Percentiles rank a stretch among this genome's conserved stretches.
Conservation (phyloP, 2,888 invertebrate genomes). For the Epirrita christyi region DNA sequence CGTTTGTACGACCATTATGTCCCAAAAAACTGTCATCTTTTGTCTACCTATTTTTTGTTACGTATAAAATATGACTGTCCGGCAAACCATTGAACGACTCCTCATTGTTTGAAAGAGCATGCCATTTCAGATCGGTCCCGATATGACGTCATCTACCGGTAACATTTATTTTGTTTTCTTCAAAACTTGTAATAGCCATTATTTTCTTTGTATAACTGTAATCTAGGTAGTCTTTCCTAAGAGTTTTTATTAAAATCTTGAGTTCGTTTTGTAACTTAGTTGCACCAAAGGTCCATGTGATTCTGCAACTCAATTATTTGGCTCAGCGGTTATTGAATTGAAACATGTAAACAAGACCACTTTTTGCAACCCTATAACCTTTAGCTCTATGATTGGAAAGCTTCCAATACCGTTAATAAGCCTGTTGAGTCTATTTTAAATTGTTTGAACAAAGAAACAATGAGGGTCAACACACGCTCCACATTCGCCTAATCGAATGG, state of each 20-base stretch:
- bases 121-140: slow-evolving; percentile 49
- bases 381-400: slow-evolving; percentile 16
- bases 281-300: too few species aligned
- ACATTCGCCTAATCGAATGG: slow-evolving; percentile 50
- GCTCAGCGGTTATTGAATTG: slow-evolving; percentile 1
- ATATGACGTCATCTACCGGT: slow-evolving; percentile 45
- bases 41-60: slow-evolving; percentile 3
- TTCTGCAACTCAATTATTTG: slow-evolving; percentile 15
- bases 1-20: background rate
- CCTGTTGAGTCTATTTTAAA: slow-evolving; percentile 29
- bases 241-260: too few species aligned
- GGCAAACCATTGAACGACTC: slow-evolving; percentile 6
- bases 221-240: too few species aligned
- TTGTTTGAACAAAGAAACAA: slow-evolving; percentile 40
- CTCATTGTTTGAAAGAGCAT: slow-evolving; percentile 48
- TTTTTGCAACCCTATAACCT: slow-evolving; percentile 23
- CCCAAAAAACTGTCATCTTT: slow-evolving; percentile 2
- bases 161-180: background rate
- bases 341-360: slow-evolving; percentile 20
- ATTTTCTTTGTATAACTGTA: too few species aligned
- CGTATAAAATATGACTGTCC: slow-evolving; percentile 9
- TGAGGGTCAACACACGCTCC: slow-evolving; percentile 63
- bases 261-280: too few species aligned
- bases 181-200: too few species aligned
- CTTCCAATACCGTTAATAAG: slow-evolving; percentile 21